Percentiles rank a stretch among this genome's conserved stretches.
phyloP scores from a whole-genome alignment of 2,113 vertebrate species.

The Poeciliopsis prolifica region DNA sequence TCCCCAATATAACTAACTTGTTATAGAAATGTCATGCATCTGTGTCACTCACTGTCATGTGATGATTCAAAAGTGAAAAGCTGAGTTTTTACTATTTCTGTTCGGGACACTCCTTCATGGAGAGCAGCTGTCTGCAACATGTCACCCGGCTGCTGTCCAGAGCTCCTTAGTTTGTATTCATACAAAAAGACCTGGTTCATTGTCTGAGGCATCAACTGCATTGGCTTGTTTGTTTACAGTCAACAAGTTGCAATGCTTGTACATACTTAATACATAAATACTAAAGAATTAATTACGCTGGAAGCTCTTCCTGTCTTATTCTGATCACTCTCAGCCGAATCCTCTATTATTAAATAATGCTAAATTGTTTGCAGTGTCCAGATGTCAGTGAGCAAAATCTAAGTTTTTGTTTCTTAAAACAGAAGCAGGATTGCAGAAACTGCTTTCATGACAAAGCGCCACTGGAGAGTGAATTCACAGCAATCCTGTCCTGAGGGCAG shows the following conservation, averaged over 20 bases:
- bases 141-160: conserved; percentile 41
- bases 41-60: conserved; percentile 42
- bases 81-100: conserved; percentile 65
- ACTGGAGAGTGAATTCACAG: conserved; percentile 18
- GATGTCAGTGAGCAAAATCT: not conserved
- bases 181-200: conserved; percentile 13
- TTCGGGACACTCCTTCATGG: conserved; percentile 30
- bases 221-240: not conserved
- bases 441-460: conserved; percentile 6
- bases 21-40: conserved; percentile 40
- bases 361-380: not conserved
- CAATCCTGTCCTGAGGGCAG: conserved; percentile 23
- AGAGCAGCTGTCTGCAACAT: conserved; percentile 48
- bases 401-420: not conserved
- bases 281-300: too few relatives aligned
- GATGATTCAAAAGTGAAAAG: conserved; percentile 59
- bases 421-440: not conserved
- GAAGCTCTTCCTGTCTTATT: conserved; percentile 25
- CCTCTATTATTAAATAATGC: not conserved
- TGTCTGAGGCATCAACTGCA: not conserved
- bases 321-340: not conserved
- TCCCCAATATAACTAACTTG: conserved; percentile 44
- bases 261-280: too few relatives aligned
- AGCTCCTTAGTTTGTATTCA: conserved; percentile 28
- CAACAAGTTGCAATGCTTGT: not conserved